phyloP scores from a whole-genome alignment of 2,113 vertebrate genomes.

The Daphoenositta chrysoptera region DNA sequence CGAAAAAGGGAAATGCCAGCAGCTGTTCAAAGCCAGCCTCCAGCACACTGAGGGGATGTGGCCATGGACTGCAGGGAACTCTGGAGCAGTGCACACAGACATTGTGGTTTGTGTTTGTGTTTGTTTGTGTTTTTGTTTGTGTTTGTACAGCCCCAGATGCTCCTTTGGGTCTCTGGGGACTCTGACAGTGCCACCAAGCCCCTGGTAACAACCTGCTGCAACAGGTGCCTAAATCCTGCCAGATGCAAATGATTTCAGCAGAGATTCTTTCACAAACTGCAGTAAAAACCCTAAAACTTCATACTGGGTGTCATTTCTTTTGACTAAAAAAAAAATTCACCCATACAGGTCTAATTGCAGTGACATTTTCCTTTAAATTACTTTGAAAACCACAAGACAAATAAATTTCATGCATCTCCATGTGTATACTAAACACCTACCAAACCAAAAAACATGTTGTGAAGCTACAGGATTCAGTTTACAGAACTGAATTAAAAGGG shows the following conservation, averaged over 20 bases:
- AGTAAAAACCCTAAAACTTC: background rate
- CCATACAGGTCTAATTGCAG: background rate
- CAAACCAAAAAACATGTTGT: too few relatives aligned
- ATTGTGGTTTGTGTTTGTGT: background rate
- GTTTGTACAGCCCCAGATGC: background rate
- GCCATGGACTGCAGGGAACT: background rate
- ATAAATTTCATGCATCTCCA: background rate
- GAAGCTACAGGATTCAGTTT: background rate
- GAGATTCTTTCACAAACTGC: background rate
- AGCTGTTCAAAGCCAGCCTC: background rate
- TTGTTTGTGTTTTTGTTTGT: too few relatives aligned
- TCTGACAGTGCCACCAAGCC: background rate
- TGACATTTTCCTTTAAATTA: background rate
- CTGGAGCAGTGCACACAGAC: background rate
- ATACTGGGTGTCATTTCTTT: background rate
- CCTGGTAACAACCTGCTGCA: background rate
- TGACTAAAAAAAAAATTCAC: background rate
- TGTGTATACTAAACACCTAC: background rate
- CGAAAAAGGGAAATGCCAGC: background rate
- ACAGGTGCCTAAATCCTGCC: background rate
- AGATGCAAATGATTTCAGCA: background rate
- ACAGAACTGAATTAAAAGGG: background rate
- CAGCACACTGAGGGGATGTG: background rate
- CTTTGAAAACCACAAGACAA: background rate
- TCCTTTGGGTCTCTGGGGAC: fast-evolving